phyloP scores from a whole-genome alignment of 2,113 vertebrate genomes.

The Choloepus hoffmanni region DNA sequence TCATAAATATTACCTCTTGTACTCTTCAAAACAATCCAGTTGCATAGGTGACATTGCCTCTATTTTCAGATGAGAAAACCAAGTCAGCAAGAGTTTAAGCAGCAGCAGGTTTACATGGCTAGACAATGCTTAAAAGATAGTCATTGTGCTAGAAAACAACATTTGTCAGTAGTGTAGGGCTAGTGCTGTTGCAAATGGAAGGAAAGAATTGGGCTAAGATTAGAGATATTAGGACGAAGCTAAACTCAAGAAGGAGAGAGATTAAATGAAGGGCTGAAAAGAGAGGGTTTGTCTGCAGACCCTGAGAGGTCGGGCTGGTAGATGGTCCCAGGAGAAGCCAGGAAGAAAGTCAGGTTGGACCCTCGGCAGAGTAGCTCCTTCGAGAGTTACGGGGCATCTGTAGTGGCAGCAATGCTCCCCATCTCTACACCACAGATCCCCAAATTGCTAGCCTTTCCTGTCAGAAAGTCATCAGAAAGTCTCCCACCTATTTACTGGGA shows the following conservation, averaged over 20 bases:
- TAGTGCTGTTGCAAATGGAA: neutral
- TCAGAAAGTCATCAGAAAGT: neutral
- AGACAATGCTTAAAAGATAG: neutral
- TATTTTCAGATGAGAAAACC: neutral
- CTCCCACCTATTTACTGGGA: neutral
- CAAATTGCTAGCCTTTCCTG: neutral
- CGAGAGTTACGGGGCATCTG: neutral
- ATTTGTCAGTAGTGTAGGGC: neutral
- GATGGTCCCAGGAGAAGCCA: neutral
- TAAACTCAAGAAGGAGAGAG: neutral
- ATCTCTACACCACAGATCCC: rapidly evolving
- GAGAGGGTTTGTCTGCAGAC: neutral
- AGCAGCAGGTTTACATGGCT: neutral
- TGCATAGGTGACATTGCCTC: neutral
- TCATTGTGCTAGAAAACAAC: neutral
- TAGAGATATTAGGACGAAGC: neutral
- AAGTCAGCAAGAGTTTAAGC: neutral
- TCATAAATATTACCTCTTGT: neutral
- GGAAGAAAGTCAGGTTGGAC: neutral
- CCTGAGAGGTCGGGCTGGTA: neutral
- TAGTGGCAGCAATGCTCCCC: neutral
- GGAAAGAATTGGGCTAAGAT: neutral
- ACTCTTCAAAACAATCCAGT: neutral
- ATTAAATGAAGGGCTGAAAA: neutral
- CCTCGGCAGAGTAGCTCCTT: neutral